Conservation (phyloP, 2,113 vertebrate genomes). For the Odobenus rosmarus region DNA sequence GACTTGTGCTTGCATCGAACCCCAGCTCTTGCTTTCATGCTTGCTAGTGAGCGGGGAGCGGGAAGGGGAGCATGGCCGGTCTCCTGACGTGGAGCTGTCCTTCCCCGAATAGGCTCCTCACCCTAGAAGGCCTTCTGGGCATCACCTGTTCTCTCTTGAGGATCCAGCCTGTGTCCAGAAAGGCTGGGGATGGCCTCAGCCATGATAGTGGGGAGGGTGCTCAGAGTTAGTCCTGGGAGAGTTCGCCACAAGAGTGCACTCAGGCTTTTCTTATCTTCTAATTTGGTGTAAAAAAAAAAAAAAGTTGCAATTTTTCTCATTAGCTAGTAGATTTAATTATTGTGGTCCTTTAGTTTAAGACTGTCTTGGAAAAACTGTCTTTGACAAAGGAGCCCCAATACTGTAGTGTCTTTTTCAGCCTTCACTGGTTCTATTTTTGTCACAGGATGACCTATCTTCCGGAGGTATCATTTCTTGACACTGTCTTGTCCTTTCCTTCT, state of each 20-base stretch:
- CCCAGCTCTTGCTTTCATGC: not conserved
- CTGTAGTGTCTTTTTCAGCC: not conserved
- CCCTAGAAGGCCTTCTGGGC: not conserved
- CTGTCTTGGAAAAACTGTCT: not conserved
- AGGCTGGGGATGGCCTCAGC: not conserved
- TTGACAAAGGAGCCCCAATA: not conserved
- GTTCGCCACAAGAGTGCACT: not conserved
- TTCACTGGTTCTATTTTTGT: not conserved
- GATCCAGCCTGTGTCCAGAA: not conserved
- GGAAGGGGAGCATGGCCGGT: not conserved
- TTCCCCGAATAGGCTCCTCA: not conserved
- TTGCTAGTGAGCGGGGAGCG: not conserved
- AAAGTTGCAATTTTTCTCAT: not conserved
- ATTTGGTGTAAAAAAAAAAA: not conserved
- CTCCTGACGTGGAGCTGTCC: fast-evolving
- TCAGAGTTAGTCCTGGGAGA: not conserved
- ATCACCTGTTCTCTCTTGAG: not conserved
- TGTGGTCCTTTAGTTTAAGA: not conserved
- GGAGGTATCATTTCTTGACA: not conserved
- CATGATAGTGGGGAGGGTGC: fast-evolving
- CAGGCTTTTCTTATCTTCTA: not conserved
- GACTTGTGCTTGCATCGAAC: not conserved
- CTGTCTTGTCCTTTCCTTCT: not conserved
- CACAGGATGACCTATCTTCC: not conserved
- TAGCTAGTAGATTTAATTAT: not conserved